Conservation (phyloP, 2,113 vertebrate species). For the Chelonoidis abingdonii region DNA sequence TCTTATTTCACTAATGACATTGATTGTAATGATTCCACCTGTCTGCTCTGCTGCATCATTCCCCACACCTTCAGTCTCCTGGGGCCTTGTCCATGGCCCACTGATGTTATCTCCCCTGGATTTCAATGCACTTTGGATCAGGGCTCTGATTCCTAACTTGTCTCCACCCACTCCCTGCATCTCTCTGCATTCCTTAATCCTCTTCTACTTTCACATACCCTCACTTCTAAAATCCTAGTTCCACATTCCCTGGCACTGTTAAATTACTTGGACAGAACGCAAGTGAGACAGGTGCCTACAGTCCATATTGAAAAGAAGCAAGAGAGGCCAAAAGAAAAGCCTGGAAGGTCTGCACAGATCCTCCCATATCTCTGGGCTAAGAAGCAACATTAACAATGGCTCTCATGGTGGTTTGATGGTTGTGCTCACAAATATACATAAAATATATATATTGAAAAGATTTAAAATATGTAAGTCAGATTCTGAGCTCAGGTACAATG, state of each 20-base stretch:
- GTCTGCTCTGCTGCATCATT: neutral
- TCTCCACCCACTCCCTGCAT: neutral
- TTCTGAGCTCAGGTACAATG: accelerated
- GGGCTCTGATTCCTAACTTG: constrained; percentile 8
- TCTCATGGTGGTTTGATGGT: neutral
- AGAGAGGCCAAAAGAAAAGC: constrained; percentile 19
- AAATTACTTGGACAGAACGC: constrained; percentile 52
- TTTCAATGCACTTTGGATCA: neutral
- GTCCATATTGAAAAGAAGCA: constrained; percentile 52
- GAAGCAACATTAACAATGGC: neutral
- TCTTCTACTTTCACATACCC: constrained; percentile 15
- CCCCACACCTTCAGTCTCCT: neutral
- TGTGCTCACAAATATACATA: neutral
- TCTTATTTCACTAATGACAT: neutral
- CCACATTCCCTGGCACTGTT: constrained; percentile 50
- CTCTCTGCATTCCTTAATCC: neutral
- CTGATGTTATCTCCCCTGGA: constrained; percentile 33
- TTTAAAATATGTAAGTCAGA: constrained; percentile 20
- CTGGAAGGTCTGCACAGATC: neutral
- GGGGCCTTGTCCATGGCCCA: neutral
- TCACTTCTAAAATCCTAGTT: constrained; percentile 18
- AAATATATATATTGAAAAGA: neutral
- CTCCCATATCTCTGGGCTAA: neutral
- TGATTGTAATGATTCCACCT: neutral
- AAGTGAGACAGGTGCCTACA: constrained; percentile 44